Conservation (phyloP, 2,113 vertebrate species). For the Isurus oxyrinchus region DNA sequence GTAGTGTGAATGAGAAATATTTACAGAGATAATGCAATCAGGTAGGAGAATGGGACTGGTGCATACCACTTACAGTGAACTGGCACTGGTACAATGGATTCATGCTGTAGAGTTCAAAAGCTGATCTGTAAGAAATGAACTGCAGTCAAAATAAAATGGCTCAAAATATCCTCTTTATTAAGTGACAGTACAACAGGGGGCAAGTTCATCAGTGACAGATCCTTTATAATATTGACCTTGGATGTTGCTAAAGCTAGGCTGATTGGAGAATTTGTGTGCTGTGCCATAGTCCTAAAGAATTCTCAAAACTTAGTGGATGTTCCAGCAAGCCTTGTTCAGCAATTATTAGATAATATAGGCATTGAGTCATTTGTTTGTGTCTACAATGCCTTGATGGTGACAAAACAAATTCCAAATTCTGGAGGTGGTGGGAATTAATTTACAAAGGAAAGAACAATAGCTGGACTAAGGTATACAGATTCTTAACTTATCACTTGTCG, state of each 20-base stretch:
- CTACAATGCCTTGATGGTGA: not conserved
- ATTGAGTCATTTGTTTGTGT: not conserved
- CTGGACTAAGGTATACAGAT: not conserved
- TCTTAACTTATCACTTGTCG: not conserved
- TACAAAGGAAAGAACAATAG: not conserved
- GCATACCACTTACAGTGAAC: not conserved
- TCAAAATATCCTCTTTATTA: not conserved
- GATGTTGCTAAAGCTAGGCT: too few relatives aligned
- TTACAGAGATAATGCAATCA: not conserved
- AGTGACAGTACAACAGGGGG: not conserved
- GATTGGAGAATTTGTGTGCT: not conserved
- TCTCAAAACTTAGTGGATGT: not conserved
- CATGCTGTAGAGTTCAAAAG: not conserved
- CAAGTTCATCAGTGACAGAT: not conserved
- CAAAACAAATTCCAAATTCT: not conserved
- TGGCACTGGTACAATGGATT: not conserved
- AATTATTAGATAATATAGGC: not conserved
- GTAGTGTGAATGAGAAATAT: not conserved
- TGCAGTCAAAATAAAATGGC: not conserved
- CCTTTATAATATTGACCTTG: not conserved
- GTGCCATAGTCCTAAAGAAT: not conserved
- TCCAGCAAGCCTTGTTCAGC: not conserved
- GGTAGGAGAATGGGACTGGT: not conserved
- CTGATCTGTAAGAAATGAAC: not conserved
- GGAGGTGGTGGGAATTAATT: not conserved